phyloP scores from a whole-genome alignment of 2,888 invertebrate genomes.

The Chymomyza amoena region DNA sequence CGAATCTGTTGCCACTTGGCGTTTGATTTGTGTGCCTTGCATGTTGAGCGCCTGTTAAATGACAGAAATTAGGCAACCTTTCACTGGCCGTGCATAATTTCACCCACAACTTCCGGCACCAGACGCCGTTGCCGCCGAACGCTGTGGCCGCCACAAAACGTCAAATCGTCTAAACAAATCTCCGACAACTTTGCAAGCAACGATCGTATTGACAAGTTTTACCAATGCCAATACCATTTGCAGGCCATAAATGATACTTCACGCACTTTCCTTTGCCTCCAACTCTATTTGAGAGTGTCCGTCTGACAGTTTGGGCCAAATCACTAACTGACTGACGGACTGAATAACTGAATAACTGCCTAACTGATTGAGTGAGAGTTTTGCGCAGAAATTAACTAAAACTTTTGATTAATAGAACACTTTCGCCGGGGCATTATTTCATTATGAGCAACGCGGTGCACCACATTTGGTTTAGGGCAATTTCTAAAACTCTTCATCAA shows the following conservation, averaged over 20 bases:
- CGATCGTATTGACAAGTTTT: background rate
- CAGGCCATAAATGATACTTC: constrained; percentile 1
- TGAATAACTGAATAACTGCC: background rate
- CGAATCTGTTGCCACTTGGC: constrained; percentile 40
- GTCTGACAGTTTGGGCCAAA: background rate
- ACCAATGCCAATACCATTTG: constrained; percentile 1
- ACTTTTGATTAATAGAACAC: background rate
- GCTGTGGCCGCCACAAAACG: too few relatives aligned
- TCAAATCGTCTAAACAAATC: background rate
- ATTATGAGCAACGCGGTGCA: background rate
- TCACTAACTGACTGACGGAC: background rate
- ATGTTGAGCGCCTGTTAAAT: constrained; percentile 33
- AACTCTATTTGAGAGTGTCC: background rate
- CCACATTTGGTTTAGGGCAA: constrained; percentile 62
- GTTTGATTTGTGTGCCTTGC: constrained; percentile 8
- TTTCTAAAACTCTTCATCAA: constrained; percentile 26
- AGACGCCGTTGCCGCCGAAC: background rate
- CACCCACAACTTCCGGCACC: constrained; percentile 51
- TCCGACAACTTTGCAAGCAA: background rate
- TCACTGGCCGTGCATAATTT: constrained; percentile 54
- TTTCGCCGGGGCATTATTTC: background rate
- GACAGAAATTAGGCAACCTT: constrained; percentile 57
- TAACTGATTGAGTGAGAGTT: background rate
- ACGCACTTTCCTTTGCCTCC: constrained; percentile 1
- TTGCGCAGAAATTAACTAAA: background rate